A percentile compares a stretch with the other conserved stretches of the same genome.
phyloP scores from a whole-genome alignment of 2,113 vertebrate genomes.

The Hucho hucho region DNA sequence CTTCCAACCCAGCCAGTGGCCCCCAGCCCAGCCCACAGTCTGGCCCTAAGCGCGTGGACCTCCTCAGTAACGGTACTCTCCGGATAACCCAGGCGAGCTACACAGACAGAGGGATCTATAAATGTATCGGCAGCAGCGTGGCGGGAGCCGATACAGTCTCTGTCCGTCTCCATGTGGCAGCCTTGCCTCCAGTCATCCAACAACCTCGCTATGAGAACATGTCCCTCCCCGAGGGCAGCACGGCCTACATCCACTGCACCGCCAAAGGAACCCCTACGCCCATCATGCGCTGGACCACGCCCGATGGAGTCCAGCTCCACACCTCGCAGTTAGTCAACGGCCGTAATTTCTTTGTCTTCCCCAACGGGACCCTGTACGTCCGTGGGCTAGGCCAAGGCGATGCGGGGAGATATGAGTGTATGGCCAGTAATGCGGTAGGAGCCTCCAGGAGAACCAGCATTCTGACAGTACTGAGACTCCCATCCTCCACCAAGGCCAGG shows the following conservation, averaged over 20 bases:
- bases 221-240: slow-evolving; percentile 72
- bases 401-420: slow-evolving; percentile 82
- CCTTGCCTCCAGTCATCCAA: slow-evolving; percentile 79
- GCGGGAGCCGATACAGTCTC: slow-evolving; percentile 80
- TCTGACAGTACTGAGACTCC: slow-evolving; percentile 66
- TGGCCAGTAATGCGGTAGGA: slow-evolving; percentile 79
- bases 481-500: slow-evolving; percentile 70
- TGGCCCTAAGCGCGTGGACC: slow-evolving; percentile 60
- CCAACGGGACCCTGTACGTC: slow-evolving; percentile 88
- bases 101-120: slow-evolving; percentile 82
- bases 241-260: slow-evolving; percentile 79
- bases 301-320: slow-evolving; percentile 75
- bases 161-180: slow-evolving; percentile 78
- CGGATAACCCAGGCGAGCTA: slow-evolving; percentile 72
- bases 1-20: neutral
- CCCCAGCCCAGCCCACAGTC: neutral
- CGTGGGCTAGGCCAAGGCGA: slow-evolving; percentile 63
- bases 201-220: slow-evolving; percentile 78
- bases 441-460: slow-evolving; percentile 73
- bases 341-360: slow-evolving; percentile 79
- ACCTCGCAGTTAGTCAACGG: slow-evolving; percentile 79
- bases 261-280: slow-evolving; percentile 78
- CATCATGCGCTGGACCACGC: slow-evolving; percentile 79
- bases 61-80: slow-evolving; percentile 79
- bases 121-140: slow-evolving; percentile 83